Evolutionary conservation across 2,888 invertebrate species (phyloP).

Genomic region (Heteropelma amictum): DNA sequence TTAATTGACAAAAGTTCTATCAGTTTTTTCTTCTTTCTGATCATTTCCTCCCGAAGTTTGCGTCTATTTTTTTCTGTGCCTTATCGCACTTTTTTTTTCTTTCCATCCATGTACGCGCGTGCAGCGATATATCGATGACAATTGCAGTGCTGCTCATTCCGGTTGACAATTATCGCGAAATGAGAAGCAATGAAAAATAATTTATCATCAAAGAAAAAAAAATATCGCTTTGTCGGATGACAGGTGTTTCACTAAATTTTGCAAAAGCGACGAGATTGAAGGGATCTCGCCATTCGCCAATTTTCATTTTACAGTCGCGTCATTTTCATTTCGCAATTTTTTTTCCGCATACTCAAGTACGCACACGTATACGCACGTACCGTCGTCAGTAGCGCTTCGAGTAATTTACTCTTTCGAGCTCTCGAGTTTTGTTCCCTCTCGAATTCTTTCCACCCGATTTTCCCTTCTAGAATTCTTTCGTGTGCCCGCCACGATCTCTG

Average conservation of each 20-base stretch:
- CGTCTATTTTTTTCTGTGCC: too few relatives aligned
- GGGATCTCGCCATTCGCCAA: neutral
- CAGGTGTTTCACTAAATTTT: too few relatives aligned
- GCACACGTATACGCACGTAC: too few relatives aligned
- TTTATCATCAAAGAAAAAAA: too few relatives aligned
- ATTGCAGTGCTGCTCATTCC: neutral
- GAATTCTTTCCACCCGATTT: slow-evolving; percentile 47
- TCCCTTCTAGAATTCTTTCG: slow-evolving; percentile 38
- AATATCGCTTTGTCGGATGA: too few relatives aligned
- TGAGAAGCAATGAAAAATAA: too few relatives aligned
- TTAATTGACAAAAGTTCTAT: slow-evolving; percentile 43
- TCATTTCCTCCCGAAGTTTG: slow-evolving; percentile 2
- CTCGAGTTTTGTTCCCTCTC: slow-evolving; percentile 30
- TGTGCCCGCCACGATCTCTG: slow-evolving; percentile 9
- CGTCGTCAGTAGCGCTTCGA: slow-evolving; percentile 32
- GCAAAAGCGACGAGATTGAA: too few relatives aligned
- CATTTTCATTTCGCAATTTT: neutral
- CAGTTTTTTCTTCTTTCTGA: slow-evolving; percentile 7
- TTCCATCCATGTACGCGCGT: neutral
- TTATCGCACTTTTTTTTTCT: neutral
- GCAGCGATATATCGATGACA: neutral
- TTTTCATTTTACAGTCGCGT: neutral
- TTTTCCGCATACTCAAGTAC: neutral
- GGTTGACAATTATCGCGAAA: too few relatives aligned
- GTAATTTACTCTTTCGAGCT: slow-evolving; percentile 45